Percentiles rank a stretch among this genome's conserved stretches.
phyloP scores from a whole-genome alignment of 2,888 invertebrate species.

The Sesamia inferens region DNA sequence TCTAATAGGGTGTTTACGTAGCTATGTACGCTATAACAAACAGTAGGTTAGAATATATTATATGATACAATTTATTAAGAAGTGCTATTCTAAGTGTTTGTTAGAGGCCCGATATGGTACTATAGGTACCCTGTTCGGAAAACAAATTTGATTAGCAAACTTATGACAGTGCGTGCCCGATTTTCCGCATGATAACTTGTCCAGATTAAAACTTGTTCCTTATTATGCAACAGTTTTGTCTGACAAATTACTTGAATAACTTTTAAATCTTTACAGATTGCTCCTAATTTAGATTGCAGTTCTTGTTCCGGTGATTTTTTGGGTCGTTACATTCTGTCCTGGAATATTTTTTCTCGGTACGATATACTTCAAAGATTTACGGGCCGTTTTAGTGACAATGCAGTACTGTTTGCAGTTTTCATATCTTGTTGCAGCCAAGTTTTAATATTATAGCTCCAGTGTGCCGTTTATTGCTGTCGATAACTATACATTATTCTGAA shows the following conservation, averaged over 20 bases:
- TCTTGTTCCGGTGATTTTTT: conserved; percentile 45
- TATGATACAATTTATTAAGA: conserved; percentile 18
- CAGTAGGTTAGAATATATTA: too few species aligned
- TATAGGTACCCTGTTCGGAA: conserved; percentile 1
- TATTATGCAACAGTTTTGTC: conserved; percentile 26
- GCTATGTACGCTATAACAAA: background rate
- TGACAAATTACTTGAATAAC: conserved; percentile 24
- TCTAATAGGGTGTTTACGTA: background rate
- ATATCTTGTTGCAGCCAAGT: conserved; percentile 8
- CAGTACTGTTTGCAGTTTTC: conserved; percentile 16
- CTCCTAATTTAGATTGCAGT: conserved; percentile 57
- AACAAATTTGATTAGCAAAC: conserved; percentile 26
- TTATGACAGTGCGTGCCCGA: background rate
- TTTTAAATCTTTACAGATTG: conserved; percentile 37
- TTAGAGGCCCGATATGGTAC: background rate
- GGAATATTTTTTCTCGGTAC: background rate
- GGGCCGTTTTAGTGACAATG: background rate
- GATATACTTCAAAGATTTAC: conserved; percentile 20
- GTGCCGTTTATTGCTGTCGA: conserved; percentile 29
- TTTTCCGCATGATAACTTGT: conserved; percentile 22
- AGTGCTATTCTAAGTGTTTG: background rate
- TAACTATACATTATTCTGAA: conserved; percentile 25
- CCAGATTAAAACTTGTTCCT: conserved; percentile 42
- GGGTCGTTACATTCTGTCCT: conserved; percentile 24
- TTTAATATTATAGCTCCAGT: conserved; percentile 24